These are phyloP conservation scores for Chaenocephalus aceratus DNA, from an alignment of 2,113 vertebrate species.

Conservation along the genomic window DNA sequence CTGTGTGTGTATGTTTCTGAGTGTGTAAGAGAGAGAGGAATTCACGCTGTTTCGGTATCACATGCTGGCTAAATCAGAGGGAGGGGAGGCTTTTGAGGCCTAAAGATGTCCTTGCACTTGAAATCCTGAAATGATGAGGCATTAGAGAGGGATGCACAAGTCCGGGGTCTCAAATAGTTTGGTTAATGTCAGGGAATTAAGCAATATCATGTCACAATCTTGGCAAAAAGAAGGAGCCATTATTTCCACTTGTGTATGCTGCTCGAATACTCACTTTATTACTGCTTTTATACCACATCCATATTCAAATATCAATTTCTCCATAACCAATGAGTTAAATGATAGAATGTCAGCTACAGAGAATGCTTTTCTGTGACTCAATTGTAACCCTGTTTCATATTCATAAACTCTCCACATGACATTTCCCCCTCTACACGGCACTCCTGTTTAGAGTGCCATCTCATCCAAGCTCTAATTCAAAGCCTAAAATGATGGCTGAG, in stretches of 20 bases:
- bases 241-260: constrained; percentile 14
- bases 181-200: constrained; percentile 51
- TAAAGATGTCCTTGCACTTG: constrained; percentile 51
- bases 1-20: constrained; percentile 35
- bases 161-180: constrained; percentile 31
- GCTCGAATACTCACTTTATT: constrained; percentile 10
- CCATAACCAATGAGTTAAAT: constrained; percentile 39
- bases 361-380: constrained; percentile 37
- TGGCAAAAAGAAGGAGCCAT: constrained; percentile 24
- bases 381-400: constrained; percentile 72
- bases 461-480: constrained; percentile 76
- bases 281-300: constrained; percentile 43
- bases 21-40: constrained; percentile 37
- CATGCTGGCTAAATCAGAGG: constrained; percentile 53
- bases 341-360: constrained; percentile 40
- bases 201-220: constrained; percentile 42
- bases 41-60: constrained; percentile 57
- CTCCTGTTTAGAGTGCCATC: constrained; percentile 72
- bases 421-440: constrained; percentile 68
- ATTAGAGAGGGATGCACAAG: constrained; percentile 40
- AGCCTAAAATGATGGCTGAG: constrained; percentile 73
- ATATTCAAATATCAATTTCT: constrained; percentile 58
- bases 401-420: constrained; percentile 71
- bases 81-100: constrained; percentile 49
- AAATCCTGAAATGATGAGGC: constrained; percentile 62